Evolutionary conservation across 2,797 vertebrate genomes (phyloP).

Genomic region (Anabacerthia variegaticeps): DNA sequence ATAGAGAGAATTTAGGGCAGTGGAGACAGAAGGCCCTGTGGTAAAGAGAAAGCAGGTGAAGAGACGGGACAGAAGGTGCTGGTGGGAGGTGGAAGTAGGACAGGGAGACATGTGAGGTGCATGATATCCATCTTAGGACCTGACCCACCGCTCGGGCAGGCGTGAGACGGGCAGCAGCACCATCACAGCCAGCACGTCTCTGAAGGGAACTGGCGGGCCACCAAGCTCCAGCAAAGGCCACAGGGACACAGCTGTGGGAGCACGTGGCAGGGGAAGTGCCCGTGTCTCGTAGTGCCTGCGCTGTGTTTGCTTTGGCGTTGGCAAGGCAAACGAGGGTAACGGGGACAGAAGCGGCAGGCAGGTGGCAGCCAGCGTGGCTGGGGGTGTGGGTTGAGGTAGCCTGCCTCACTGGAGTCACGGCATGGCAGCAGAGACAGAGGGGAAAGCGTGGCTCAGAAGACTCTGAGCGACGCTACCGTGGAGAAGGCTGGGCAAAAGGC

Average conservation of each 20-base stretch:
- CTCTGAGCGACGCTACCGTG: neutral
- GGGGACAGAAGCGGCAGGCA: neutral
- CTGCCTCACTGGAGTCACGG: neutral
- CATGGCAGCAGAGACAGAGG: neutral
- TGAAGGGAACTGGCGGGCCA: neutral
- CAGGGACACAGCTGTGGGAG: neutral
- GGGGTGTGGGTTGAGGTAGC: rapidly evolving
- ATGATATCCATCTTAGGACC: neutral
- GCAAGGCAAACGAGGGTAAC: neutral
- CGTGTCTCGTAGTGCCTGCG: rapidly evolving
- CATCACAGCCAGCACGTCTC: rapidly evolving
- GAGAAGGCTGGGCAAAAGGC: neutral
- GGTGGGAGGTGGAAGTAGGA: neutral
- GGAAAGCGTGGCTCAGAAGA: neutral
- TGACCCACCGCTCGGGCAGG: rapidly evolving
- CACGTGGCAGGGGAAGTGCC: neutral
- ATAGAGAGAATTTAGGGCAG: neutral
- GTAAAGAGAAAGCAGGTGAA: neutral
- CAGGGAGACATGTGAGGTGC: rapidly evolving
- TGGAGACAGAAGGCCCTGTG: neutral
- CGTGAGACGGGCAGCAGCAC: rapidly evolving
- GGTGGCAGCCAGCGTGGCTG: neutral
- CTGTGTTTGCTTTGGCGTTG: neutral
- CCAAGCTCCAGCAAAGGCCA: neutral
- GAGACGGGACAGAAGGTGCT: neutral